Evolutionary conservation across 1,140 invertebrate species (phyloP), one percentile per base, ranked within the genome.

Genomic region (Babylonia areolata): DNA sequence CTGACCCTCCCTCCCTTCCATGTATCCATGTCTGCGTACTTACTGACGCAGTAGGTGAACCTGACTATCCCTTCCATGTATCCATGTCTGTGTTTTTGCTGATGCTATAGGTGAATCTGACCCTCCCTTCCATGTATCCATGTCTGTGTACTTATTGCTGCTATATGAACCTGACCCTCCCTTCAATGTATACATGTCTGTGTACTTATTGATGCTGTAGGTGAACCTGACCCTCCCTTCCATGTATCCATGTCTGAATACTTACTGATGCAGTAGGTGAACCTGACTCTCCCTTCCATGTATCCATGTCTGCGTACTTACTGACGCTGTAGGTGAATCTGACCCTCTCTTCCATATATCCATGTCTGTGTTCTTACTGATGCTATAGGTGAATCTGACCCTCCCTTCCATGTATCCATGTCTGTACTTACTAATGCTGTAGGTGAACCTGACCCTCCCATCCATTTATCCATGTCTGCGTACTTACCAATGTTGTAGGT

Each of bases 391-490:
- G 85, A 88, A 89, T 28, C 87, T 85, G 9, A 12, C 46, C 2
- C 17, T 51, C 46, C 46, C 46, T 17, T 51, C 46, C n/a, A n/a
- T n/a, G n/a, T 51, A 0, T 51, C 9, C 17, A 17, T 51, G 46
- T 51, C 46, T 51, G 46, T 81, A 89, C 89, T 86, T 77, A 88
- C 88, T 87, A 46, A 75, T 46, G 64, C 86, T 89, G 28, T 87
- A 64, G 20, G 64, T 51, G 85, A 88, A 89, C 31, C 87, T 85
- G 9, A 12, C 46, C 2, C 17, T 51, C 46, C 46, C 46, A 9
- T 51, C 46, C n/a, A n/a, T n/a, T n/a, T 51, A 0, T 51, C 9
- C 17, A 17, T 51, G 46, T 51, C 46, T 51, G n/a, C n/a, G 46
- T 81, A 89, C 89, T 86, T 77, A 88, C 88, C 86, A 46, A 75